These are phyloP conservation scores for Ophonus ardosiacus DNA, from an alignment of 2,888 invertebrate genomes.

Conservation along the genomic window DNA sequence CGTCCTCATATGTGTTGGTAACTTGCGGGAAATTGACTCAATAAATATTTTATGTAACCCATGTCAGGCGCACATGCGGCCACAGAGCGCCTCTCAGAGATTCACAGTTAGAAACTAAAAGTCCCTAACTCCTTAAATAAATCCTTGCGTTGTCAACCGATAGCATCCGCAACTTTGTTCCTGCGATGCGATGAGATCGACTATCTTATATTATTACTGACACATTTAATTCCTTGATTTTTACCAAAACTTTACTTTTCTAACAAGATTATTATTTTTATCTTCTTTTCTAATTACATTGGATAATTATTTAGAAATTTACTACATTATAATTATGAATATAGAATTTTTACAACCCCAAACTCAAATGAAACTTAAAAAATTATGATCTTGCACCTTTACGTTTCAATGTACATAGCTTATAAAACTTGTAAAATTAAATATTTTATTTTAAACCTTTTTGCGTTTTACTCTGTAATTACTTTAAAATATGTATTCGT, in stretches of 20 bases:
- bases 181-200: background rate
- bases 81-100: background rate
- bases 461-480: too few relatives aligned
- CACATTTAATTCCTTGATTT: constrained; percentile 36
- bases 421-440: too few relatives aligned
- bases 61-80: constrained; percentile 30
- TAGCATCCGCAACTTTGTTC: constrained; percentile 34
- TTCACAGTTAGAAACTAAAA: constrained; percentile 44
- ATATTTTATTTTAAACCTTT: too few relatives aligned
- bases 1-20: constrained; percentile 17
- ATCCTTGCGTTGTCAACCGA: constrained; percentile 20
- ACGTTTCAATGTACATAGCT: too few relatives aligned
- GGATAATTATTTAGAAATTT: background rate
- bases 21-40: constrained; percentile 25
- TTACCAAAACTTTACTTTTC: constrained; percentile 1
- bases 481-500: too few relatives aligned
- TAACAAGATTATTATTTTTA: constrained; percentile 18
- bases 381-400: too few relatives aligned
- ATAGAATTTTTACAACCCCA: too few relatives aligned
- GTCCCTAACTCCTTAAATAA: constrained; percentile 44
- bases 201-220: background rate
- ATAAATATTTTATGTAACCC: constrained; percentile 38
- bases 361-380: too few relatives aligned
- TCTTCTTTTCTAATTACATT: constrained; percentile 1
- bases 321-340: too few relatives aligned